Evolutionary conservation across 2,797 vertebrate genomes (phyloP).

Genomic region (Rhinophrynus dorsalis): DNA sequence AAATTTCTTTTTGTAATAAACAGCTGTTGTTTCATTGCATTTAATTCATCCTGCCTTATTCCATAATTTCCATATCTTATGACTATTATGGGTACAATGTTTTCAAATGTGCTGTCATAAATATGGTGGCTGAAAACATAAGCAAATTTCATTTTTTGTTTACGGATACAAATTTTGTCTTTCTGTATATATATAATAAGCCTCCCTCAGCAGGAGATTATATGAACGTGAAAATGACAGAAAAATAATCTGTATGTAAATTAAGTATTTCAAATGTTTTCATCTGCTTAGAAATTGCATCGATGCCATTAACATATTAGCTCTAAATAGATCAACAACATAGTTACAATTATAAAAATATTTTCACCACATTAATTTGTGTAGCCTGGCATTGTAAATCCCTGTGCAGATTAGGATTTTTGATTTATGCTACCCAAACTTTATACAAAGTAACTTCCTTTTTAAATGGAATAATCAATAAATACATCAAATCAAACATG

Average conservation of each 20-base stretch:
- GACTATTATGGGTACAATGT: slow-evolving; percentile 29
- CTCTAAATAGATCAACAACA: not conserved
- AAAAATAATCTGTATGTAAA: slow-evolving; percentile 45
- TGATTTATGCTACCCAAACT: no score
- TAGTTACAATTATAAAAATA: not conserved
- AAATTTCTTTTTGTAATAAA: slow-evolving; percentile 33
- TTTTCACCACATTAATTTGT: not conserved
- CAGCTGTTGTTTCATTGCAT: slow-evolving; percentile 40
- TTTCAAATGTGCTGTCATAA: slow-evolving; percentile 42
- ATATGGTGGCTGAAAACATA: slow-evolving; percentile 31
- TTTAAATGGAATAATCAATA: no score
- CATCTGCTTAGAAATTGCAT: not conserved
- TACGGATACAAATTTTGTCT: slow-evolving; percentile 23
- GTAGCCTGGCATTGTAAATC: no score
- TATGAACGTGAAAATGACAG: slow-evolving; percentile 22
- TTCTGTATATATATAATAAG: slow-evolving; percentile 30
- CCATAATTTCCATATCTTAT: slow-evolving; percentile 20
- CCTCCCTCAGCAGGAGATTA: slow-evolving; percentile 23
- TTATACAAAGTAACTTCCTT: no score
- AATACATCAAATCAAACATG: no score
- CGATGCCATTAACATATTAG: slow-evolving; percentile 21
- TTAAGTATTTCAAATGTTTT: slow-evolving; percentile 9
- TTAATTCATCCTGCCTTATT: slow-evolving; percentile 28
- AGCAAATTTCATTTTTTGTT: slow-evolving; percentile 38
- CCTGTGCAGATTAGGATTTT: no score